Percentiles rank a stretch among this genome's conserved stretches.
Evolutionary conservation across 2,888 invertebrate species (phyloP).

Genomic region (Pyrgus malvae): DNA sequence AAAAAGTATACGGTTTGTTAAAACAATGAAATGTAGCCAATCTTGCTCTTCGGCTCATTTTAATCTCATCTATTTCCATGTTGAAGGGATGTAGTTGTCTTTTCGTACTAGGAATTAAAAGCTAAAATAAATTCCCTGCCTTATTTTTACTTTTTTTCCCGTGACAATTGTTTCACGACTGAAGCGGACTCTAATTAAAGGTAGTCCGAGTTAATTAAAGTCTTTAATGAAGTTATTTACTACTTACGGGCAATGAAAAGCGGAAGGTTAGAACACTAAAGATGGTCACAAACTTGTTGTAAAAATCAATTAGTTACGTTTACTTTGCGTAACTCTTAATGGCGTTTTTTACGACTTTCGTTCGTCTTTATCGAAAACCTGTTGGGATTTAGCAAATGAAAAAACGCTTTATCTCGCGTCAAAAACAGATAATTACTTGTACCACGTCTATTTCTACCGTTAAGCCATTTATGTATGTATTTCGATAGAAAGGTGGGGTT

Average conservation of each 20-base stretch:
- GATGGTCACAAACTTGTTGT: neutral
- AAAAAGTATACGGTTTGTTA: too few relatives aligned
- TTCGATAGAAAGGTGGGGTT: too few relatives aligned
- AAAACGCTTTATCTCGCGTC: neutral
- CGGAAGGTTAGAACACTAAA: conserved; percentile 1
- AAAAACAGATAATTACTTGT: too few relatives aligned
- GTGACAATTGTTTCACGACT: conserved; percentile 23
- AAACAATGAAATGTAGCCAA: too few relatives aligned
- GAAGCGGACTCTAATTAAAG: conserved; percentile 23
- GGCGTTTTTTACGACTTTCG: too few relatives aligned
- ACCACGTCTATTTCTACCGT: too few relatives aligned
- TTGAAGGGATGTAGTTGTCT: conserved; percentile 35
- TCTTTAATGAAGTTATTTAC: conserved; percentile 20
- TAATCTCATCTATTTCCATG: conserved; percentile 40
- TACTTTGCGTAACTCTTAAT: neutral
- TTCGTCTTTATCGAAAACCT: too few relatives aligned
- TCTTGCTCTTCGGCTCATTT: conserved; percentile 66
- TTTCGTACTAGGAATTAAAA: conserved; percentile 34
- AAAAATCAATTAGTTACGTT: neutral
- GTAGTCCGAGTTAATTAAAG: conserved; percentile 21
- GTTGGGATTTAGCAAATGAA: too few relatives aligned
- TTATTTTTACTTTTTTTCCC: conserved; percentile 37
- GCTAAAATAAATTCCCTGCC: conserved; percentile 33
- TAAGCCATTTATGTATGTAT: too few relatives aligned
- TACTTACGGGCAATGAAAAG: conserved; percentile 9